Evolutionary conservation across 2,113 vertebrate genomes (phyloP).

Genomic region (Mohoua ochrocephala): DNA sequence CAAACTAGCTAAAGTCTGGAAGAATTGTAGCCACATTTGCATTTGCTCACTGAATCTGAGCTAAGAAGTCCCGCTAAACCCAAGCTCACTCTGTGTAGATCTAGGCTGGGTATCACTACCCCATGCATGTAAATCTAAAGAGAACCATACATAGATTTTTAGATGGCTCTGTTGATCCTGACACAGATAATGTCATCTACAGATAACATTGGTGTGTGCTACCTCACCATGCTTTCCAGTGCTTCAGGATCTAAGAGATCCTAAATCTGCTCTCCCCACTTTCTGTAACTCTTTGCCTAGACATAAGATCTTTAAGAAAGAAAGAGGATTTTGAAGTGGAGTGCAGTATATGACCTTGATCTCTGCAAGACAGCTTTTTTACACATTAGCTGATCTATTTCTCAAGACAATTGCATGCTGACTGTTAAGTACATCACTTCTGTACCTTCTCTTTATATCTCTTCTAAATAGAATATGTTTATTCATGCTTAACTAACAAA

Average conservation of each 20-base stretch:
- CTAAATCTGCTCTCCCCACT: not conserved
- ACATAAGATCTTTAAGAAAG: not conserved
- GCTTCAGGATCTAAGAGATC: not conserved
- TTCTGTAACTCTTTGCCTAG: not conserved
- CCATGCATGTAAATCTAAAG: not conserved
- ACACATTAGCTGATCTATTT: not conserved
- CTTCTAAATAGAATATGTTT: not conserved
- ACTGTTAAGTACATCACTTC: not conserved
- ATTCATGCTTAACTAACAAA: not conserved
- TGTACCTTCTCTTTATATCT: not conserved
- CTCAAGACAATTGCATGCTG: not conserved
- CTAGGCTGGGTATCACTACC: not conserved
- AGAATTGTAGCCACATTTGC: not conserved
- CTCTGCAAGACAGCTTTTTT: not conserved
- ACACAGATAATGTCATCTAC: not conserved
- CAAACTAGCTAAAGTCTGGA: not conserved
- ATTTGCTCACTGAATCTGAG: not conserved
- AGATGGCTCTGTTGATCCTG: not conserved
- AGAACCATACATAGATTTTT: not conserved
- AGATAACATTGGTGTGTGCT: not conserved
- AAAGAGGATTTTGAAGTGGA: not conserved
- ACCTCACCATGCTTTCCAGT: not conserved
- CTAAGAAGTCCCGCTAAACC: not conserved
- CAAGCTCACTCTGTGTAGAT: not conserved
- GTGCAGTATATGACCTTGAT: not conserved